These are phyloP conservation scores for Microchrysa polita DNA, from an alignment of 2,888 invertebrate species.

Conservation along the genomic window DNA sequence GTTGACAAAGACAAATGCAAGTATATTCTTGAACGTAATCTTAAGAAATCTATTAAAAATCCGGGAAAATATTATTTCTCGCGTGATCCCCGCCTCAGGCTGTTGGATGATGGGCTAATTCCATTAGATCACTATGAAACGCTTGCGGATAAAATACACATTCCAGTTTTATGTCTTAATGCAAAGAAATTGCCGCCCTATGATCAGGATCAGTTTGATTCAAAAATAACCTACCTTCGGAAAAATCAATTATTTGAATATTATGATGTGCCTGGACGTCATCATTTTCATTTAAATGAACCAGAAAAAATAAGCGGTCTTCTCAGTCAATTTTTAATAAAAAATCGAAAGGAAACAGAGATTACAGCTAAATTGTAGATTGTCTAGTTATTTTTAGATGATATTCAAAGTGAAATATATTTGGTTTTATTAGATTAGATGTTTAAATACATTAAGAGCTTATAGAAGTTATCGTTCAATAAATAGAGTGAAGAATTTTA, in stretches of 20 bases:
- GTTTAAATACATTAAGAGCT: too few species aligned
- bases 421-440: too few species aligned
- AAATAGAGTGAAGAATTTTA: too few species aligned
- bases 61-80: constrained; percentile 72
- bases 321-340: constrained; percentile 58
- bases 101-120: constrained; percentile 52
- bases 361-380: too few species aligned
- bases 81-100: constrained; percentile 73
- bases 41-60: constrained; percentile 67
- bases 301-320: constrained; percentile 72
- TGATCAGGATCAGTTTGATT: constrained; percentile 68
- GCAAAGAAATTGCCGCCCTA: constrained; percentile 68
- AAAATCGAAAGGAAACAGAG: constrained; percentile 50
- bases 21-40: constrained; percentile 69
- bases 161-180: constrained; percentile 70
- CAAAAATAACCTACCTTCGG: constrained; percentile 68
- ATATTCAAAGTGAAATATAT: too few species aligned
- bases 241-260: constrained; percentile 70
- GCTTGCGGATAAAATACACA: constrained; percentile 68
- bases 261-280: constrained; percentile 78
- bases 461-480: too few species aligned
- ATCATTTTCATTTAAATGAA: constrained; percentile 83
- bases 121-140: constrained; percentile 66
- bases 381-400: too few species aligned
- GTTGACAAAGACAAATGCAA: constrained; percentile 68